Conservation (phyloP, 2,113 vertebrate genomes). For the Oncorhynchus keta region DNA sequence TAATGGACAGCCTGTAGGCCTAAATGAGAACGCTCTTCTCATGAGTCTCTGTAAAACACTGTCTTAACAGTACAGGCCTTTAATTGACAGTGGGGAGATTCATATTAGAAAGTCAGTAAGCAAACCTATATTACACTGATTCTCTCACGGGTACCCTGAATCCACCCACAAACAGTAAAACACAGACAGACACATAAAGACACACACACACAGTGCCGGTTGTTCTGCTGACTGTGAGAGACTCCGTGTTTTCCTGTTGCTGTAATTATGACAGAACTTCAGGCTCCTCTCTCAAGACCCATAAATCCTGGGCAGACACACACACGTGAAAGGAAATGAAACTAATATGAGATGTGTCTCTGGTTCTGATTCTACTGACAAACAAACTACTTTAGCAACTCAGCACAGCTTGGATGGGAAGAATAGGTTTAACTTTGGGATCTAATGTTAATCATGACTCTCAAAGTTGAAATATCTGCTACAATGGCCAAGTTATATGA, state of each 20-base stretch:
- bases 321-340: neutral
- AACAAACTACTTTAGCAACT: no score
- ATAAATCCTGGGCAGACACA: slow-evolving; percentile 3
- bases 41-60: no score
- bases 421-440: no score
- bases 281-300: slow-evolving; percentile 1
- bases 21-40: no score
- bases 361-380: no score
- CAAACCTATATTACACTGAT: neutral
- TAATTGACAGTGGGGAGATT: neutral
- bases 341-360: no score
- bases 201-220: slow-evolving; percentile 8
- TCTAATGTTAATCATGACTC: no score
- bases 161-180: neutral
- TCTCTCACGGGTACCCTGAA: neutral
- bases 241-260: slow-evolving; percentile 20
- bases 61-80: no score
- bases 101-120: neutral
- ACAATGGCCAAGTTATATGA: no score
- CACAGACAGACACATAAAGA: neutral
- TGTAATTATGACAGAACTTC: slow-evolving; percentile 20
- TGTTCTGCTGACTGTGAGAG: slow-evolving; percentile 27
- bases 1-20: no score
- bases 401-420: no score
- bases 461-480: no score